A percentile compares a stretch with the other conserved stretches of the same genome.
Conservation (phyloP, 2,888 invertebrate genomes). For the Phytoseiulus persimilis region DNA sequence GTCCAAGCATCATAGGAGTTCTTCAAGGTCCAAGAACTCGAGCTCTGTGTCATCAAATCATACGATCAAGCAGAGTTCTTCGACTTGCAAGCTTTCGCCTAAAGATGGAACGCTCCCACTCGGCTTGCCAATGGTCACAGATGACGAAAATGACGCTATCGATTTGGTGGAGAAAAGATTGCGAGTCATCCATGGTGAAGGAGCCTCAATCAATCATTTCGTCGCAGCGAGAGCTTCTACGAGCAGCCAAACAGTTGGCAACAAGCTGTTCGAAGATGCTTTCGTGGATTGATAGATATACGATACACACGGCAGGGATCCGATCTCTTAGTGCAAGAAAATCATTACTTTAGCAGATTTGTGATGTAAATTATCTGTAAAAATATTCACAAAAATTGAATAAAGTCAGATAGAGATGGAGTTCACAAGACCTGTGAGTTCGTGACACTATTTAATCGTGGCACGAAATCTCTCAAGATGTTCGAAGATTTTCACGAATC, state of each 20-base stretch:
- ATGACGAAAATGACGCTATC: not conserved
- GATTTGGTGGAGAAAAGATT: constrained; percentile 29
- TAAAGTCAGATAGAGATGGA: not conserved
- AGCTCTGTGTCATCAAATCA: not conserved
- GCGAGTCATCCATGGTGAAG: constrained; percentile 21
- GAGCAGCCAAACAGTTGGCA: constrained; percentile 43
- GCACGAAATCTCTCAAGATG: too few relatives aligned
- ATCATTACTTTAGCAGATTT: not conserved
- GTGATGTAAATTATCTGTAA: not conserved
- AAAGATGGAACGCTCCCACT: not conserved
- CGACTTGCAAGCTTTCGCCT: not conserved
- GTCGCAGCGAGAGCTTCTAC: not conserved
- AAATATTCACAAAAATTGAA: not conserved
- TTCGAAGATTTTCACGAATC: too few relatives aligned
- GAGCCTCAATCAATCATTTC: not conserved
- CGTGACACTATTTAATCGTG: not conserved
- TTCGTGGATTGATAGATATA: constrained; percentile 60
- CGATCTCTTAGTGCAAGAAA: not conserved
- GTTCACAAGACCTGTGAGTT: not conserved
- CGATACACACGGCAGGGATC: not conserved
- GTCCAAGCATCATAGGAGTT: constrained; percentile 23
- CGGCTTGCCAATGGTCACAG: not conserved
- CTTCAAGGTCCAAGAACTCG: constrained; percentile 10
- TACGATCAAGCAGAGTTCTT: not conserved
- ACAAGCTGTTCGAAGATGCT: constrained; percentile 68